phyloP scores from a whole-genome alignment of 2,113 vertebrate species.

The Riparia riparia region DNA sequence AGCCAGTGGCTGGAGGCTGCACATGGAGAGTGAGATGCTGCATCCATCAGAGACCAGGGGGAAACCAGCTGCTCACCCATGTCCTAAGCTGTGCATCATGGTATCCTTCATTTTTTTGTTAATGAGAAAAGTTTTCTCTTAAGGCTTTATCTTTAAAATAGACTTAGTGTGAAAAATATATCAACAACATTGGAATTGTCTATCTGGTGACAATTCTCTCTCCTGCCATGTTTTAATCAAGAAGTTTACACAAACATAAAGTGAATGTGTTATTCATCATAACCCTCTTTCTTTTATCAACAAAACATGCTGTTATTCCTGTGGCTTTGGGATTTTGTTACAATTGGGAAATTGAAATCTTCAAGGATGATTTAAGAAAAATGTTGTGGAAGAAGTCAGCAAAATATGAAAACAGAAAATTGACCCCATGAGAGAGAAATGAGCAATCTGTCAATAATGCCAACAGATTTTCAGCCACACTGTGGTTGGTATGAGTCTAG shows the following conservation, averaged over 20 bases:
- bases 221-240: conserved; percentile 24
- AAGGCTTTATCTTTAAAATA: background rate
- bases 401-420: conserved; percentile 13
- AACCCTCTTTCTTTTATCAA: conserved; percentile 2
- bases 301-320: background rate
- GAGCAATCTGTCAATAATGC: background rate
- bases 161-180: background rate
- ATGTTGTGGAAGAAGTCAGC: background rate
- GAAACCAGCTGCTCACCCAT: background rate
- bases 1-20: background rate
- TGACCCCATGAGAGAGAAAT: background rate
- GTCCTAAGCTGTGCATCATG: background rate
- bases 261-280: background rate
- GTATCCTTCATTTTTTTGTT: background rate
- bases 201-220: background rate
- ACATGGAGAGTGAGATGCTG: accelerated
- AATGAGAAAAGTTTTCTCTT: background rate
- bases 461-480: background rate
- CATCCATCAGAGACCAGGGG: background rate
- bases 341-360: conserved; percentile 13
- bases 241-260: conserved; percentile 1
- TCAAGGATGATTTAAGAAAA: background rate
- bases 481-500: background rate
- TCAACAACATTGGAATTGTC: background rate
- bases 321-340: background rate